Conservation (phyloP, 1,140 invertebrate species). For the Battus philenor region DNA sequence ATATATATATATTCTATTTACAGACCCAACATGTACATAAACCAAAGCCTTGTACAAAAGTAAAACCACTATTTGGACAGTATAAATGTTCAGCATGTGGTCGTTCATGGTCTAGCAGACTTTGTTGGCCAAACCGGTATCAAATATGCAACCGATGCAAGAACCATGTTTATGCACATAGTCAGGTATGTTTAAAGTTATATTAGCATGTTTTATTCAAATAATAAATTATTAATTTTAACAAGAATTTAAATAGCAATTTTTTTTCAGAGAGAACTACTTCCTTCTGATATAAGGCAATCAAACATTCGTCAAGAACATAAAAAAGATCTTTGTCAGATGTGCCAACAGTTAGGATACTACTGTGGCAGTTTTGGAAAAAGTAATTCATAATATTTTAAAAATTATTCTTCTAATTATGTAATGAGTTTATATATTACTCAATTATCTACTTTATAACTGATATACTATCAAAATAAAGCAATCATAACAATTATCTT, state of each 20-base stretch:
- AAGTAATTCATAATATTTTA: too few relatives aligned
- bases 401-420: too few relatives aligned
- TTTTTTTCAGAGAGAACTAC: constrained; percentile 6
- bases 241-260: neutral
- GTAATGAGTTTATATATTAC: too few relatives aligned
- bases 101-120: constrained; percentile 4
- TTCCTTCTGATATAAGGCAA: neutral
- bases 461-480: too few relatives aligned
- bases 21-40: neutral
- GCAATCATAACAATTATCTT: too few relatives aligned
- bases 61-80: constrained; percentile 5
- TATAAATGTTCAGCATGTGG: constrained; percentile 15
- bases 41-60: neutral
- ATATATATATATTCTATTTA: neutral
- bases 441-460: too few relatives aligned
- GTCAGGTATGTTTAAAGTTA: constrained; percentile 1
- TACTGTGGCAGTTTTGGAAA: constrained; percentile 1
- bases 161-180: constrained; percentile 5
- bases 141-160: constrained; percentile 3
- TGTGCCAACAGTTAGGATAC: constrained; percentile 13
- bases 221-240: neutral
- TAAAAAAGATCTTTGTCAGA: constrained; percentile 9
- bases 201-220: neutral
- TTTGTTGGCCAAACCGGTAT: constrained; percentile 5
- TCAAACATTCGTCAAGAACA: constrained; percentile 2